Conservation (phyloP, 2,888 invertebrate genomes). For the Melangyna quadrimaculata region DNA sequence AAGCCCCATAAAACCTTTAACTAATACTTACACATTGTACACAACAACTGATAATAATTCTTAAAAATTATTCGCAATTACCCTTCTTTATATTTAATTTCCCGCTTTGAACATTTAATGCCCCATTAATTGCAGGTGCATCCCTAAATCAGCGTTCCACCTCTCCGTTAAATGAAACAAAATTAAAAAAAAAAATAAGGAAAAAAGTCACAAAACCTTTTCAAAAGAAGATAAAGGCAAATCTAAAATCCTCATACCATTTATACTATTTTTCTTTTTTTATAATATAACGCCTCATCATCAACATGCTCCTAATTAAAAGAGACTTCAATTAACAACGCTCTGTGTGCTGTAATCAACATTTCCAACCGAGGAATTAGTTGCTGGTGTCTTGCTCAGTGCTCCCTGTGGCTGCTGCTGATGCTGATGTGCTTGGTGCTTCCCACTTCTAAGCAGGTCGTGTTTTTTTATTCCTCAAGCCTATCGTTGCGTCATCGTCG, state of each 20-base stretch:
- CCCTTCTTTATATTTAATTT: constrained; percentile 30
- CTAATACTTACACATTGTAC: no score
- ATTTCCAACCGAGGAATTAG: constrained; percentile 61
- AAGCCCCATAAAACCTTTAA: background rate
- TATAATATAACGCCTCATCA: constrained; percentile 25
- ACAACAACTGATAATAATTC: background rate
- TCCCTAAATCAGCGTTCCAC: background rate
- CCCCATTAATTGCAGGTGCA: constrained; percentile 40
- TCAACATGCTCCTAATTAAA: constrained; percentile 59
- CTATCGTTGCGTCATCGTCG: background rate
- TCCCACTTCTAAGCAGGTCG: background rate
- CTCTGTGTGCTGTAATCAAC: constrained; percentile 62
- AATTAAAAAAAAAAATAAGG: background rate
- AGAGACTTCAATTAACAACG: constrained; percentile 65
- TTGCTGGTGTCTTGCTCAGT: constrained; percentile 19
- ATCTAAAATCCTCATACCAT: constrained; percentile 3
- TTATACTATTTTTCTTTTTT: background rate
- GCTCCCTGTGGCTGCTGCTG: background rate
- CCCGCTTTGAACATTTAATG: constrained; percentile 28
- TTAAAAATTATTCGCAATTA: constrained; percentile 19
- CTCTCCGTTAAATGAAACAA: background rate
- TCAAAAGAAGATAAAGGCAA: constrained; percentile 1
- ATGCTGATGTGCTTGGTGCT: background rate
- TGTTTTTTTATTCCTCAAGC: constrained; percentile 11
- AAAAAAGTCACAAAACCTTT: constrained; percentile 16